These are phyloP conservation scores for Eremobia ochroleuca DNA, from an alignment of 2,888 invertebrate genomes.

Conservation along the genomic window DNA sequence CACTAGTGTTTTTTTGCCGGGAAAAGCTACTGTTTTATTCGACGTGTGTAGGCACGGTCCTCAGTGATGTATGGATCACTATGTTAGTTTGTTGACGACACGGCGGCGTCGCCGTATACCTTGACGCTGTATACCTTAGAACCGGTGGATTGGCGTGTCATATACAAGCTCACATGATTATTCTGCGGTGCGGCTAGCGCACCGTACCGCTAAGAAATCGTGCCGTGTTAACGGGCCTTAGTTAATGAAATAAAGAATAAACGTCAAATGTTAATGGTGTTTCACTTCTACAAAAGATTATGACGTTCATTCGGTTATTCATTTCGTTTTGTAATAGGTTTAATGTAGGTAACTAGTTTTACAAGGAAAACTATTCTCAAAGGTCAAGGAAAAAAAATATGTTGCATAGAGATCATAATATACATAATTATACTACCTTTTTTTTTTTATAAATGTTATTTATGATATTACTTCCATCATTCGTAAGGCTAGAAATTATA, in stretches of 20 bases:
- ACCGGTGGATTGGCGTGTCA: background rate
- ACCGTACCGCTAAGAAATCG: background rate
- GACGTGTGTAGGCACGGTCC: no score
- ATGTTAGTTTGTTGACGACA: background rate
- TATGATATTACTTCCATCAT: background rate
- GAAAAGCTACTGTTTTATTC: no score
- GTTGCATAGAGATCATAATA: background rate
- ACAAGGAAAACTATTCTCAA: slow-evolving; percentile 20
- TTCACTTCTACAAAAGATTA: background rate
- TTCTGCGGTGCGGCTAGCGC: background rate
- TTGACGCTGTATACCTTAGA: background rate
- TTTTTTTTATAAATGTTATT: background rate
- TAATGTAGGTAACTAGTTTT: background rate
- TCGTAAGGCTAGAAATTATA: background rate
- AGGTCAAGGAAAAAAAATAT: slow-evolving; percentile 16
- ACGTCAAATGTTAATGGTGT: background rate
- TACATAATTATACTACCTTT: background rate
- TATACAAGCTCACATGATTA: background rate
- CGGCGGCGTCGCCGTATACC: background rate
- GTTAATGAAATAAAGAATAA: background rate
- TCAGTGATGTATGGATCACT: background rate
- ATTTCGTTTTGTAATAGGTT: background rate
- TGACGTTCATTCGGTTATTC: background rate
- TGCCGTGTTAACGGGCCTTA: background rate
- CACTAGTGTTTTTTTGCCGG: no score